Conservation (phyloP, 1,140 invertebrate genomes). For the Solen grandis region DNA sequence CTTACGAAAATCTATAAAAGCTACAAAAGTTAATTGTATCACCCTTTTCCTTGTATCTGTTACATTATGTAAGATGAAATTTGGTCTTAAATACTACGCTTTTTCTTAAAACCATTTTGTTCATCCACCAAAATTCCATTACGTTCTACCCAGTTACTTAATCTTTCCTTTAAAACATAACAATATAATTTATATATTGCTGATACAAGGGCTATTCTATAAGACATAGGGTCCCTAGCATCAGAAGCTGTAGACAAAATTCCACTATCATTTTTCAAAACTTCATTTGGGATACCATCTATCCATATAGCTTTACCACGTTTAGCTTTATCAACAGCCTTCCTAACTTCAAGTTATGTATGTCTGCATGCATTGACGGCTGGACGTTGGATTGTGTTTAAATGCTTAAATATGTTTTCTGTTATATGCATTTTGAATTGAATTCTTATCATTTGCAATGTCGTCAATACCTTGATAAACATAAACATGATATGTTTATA, state of each 20-base stretch:
- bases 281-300: too few relatives aligned
- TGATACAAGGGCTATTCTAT: constrained; percentile 43
- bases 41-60: constrained; percentile 41
- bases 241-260: constrained; percentile 13
- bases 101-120: constrained; percentile 53
- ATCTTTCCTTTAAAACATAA: constrained; percentile 31
- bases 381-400: too few relatives aligned
- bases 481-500: too few relatives aligned
- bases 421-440: too few relatives aligned
- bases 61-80: constrained; percentile 27
- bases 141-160: constrained; percentile 1
- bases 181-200: constrained; percentile 43
- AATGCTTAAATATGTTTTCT: too few relatives aligned
- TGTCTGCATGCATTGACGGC: too few relatives aligned
- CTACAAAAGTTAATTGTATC: constrained; percentile 28
- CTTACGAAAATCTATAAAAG: constrained; percentile 54
- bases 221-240: constrained; percentile 41
- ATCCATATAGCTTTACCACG: too few relatives aligned
- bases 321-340: too few relatives aligned
- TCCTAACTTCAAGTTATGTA: too few relatives aligned
- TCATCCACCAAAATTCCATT: constrained; percentile 30
- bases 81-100: constrained; percentile 50
- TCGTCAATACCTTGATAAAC: too few relatives aligned
- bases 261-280: too few relatives aligned
- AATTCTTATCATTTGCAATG: too few relatives aligned